Evolutionary conservation across 2,888 invertebrate genomes (phyloP).

Genomic region (Lasioglossum zephyrum): DNA sequence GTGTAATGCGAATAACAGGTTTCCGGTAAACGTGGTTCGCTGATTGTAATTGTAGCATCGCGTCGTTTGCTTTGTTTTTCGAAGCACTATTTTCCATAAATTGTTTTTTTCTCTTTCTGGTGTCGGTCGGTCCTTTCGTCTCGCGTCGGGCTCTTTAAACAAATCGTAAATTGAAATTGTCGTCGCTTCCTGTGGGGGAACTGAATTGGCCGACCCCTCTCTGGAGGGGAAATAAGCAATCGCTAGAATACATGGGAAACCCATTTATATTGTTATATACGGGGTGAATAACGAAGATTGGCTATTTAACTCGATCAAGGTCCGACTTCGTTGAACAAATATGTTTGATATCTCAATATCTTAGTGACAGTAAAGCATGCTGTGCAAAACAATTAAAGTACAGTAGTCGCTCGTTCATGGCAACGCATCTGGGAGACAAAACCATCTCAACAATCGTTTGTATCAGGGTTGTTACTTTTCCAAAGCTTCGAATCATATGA

Average conservation of each 20-base stretch:
- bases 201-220: conserved; percentile 76
- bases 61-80: neutral
- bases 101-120: conserved; percentile 8
- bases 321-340: conserved; percentile 40
- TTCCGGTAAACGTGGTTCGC: neutral
- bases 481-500: no score
- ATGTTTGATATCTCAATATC: conserved; percentile 7
- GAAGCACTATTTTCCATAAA: neutral
- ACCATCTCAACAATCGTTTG: neutral
- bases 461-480: no score
- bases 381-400: neutral
- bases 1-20: neutral
- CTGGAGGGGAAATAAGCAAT: conserved; percentile 75
- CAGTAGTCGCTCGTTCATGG: neutral
- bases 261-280: conserved; percentile 66
- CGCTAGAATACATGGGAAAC: conserved; percentile 71
- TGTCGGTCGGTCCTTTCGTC: conserved; percentile 34
- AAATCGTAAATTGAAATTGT: conserved; percentile 83
- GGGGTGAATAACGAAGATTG: conserved; percentile 56
- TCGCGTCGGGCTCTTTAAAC: conserved; percentile 65
- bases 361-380: neutral
- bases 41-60: neutral
- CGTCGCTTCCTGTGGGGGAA: conserved; percentile 81
- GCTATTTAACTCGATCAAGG: conserved; percentile 47
- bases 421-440: neutral